Evolutionary conservation across 1,140 invertebrate species (phyloP).

Genomic region (Zelostemma sp.): DNA sequence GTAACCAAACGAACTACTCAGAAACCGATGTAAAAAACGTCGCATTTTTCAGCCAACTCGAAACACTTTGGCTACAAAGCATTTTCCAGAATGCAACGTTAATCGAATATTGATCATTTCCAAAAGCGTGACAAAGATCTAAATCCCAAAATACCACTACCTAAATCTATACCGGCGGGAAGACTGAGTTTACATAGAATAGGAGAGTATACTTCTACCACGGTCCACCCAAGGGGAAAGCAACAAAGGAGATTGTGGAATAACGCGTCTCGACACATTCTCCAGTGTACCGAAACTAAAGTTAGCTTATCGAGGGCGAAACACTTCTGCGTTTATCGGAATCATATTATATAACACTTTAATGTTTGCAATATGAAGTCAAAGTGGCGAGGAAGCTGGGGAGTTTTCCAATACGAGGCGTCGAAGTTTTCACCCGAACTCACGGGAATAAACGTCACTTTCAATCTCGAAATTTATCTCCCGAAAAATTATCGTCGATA

Average conservation of each 20-base stretch:
- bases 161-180: neutral
- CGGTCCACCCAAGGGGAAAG: neutral
- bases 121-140: no score
- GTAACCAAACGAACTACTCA: no score
- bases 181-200: neutral
- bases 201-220: neutral
- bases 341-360: neutral
- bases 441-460: neutral
- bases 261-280: constrained; percentile 3
- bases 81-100: no score
- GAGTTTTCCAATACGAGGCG: neutral
- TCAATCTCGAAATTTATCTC: neutral
- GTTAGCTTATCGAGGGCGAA: neutral
- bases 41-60: no score
- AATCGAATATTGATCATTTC: no score
- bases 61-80: no score
- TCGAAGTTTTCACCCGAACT: neutral
- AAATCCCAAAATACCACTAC: neutral
- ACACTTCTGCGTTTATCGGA: neutral
- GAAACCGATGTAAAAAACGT: no score
- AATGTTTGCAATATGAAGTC: neutral
- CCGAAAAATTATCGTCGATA: neutral
- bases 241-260: constrained; percentile 5
- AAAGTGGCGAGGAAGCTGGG: neutral
- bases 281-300: neutral